Evolutionary conservation across 2,113 vertebrate species (phyloP).

Genomic region (Pongo abelii): DNA sequence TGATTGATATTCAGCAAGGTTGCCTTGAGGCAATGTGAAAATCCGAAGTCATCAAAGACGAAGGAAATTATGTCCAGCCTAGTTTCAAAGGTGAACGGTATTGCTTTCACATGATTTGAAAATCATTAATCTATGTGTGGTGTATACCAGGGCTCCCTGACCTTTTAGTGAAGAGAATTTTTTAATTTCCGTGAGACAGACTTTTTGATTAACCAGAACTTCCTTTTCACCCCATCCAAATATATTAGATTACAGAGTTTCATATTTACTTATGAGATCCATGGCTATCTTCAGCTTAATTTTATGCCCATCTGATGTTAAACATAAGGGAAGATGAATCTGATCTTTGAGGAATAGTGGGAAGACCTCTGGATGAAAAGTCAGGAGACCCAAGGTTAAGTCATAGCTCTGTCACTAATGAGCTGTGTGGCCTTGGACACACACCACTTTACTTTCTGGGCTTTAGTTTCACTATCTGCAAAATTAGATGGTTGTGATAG

Average conservation of each 20-base stretch:
- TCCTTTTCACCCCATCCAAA: slow-evolving; percentile 33
- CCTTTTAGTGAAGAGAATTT: slow-evolving; percentile 72
- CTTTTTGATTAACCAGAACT: slow-evolving; percentile 72
- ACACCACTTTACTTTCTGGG: not conserved
- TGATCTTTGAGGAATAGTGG: slow-evolving; percentile 26
- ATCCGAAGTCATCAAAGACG: slow-evolving; percentile 74
- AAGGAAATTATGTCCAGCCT: slow-evolving; percentile 77
- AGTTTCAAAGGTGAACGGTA: slow-evolving; percentile 75
- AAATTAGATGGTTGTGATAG: not conserved
- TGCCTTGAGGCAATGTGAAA: slow-evolving; percentile 68
- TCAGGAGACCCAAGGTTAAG: not conserved
- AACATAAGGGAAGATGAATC: slow-evolving; percentile 16
- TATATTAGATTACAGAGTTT: slow-evolving; percentile 71
- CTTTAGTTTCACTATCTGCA: not conserved
- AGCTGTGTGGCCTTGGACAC: not conserved
- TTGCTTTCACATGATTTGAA: slow-evolving; percentile 73
- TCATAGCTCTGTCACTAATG: not conserved
- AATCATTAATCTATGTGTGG: slow-evolving; percentile 75
- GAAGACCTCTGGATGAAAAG: slow-evolving; percentile 14
- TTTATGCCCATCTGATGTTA: slow-evolving; percentile 57
- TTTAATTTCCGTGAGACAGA: slow-evolving; percentile 76
- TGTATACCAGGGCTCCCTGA: slow-evolving; percentile 71
- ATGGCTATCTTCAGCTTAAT: slow-evolving; percentile 43
- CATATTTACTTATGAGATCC: slow-evolving; percentile 64
- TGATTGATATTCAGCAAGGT: slow-evolving; percentile 69